Evolutionary conservation across 30 jellyfish, hydroid and myxozoan genomes (phyloP), one percentile per base, ranked within the genome.

Genomic region (Hydractinia echinata): DNA sequence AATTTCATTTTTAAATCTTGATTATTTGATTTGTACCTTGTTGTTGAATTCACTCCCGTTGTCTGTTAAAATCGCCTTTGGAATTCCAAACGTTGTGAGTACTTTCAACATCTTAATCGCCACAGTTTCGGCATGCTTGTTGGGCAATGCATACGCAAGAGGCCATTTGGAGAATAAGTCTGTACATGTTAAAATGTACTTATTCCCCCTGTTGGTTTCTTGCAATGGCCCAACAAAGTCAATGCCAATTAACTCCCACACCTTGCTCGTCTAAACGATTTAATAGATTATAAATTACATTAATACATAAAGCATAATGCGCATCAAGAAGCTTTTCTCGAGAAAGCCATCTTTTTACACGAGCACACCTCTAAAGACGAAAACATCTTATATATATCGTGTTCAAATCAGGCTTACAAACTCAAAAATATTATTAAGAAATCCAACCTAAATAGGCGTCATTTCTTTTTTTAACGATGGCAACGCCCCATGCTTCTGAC

Each of bases 201-300:
- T 58, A 16, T 58, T 58, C 19, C 69, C 69, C 69, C 69, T 13
- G 15, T 58, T 58, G 15, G 69, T 58, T 58, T 58, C 18, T 11
- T 16, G 69, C 15, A 58, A 16, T 11, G 69, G 69, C 69, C 69
- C 69, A 16, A 58, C 69, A 58, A 58, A 58, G 69, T 58, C 69
- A 16, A 58, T 58, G 19, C 69, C 69, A 11, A 58, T 16, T 11
- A 58, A 13, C 19, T 58, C 69, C 69, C 69, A 58, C 15, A 58
- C 69, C 15, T 58, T 13, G 19, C 19, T 13, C 19, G 69, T 58
- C 69, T 58, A 58, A 58, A 58, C 18, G 2, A 30, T 30, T 30
- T 30, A 1, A 30, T 30, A 30, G 44, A 30, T 30, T 30, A 30
- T 30, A 30, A 30, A 30, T 30, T 30, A 30, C 44, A 30, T 30